Base-by-base conservation (phyloP, 2,113 vertebrate genomes). In the Hemibagrus wyckioides region DNA sequence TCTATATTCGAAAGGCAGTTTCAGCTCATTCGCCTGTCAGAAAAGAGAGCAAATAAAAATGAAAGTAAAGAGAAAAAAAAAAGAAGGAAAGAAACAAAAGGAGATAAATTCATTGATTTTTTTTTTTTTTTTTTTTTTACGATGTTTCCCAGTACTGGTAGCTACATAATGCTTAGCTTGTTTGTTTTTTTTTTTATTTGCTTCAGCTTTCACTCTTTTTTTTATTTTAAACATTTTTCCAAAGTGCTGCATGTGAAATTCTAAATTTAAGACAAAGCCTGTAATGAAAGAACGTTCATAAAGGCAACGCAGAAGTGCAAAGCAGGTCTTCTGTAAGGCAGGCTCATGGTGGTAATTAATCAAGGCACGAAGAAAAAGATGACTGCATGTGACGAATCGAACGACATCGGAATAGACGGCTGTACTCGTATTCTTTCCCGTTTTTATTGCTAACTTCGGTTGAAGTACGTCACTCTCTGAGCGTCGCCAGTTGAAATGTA, bases 1-100 rank as follows among this genome's bases (percentile, higher is more conserved):
- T 94, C 90, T 91, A 90, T 91, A 90, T 91, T 93, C 91, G 86
- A 94, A 95, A 92, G 94, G 94, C 94, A 95, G 94, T 94, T 94
- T 95, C 91, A 94, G 93, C 93, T 94, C 93, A 93, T 92, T 91
- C 88, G 91, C 92, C 87, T n/a, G 91, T 90, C 85, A 85, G 54
- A 93, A 92, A 90, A 90, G 89, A 92, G 82, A 80, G 90, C 86
- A 90, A 91, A 89, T 85, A 80, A 83, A 80, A 83, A 81, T 57
- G 71, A 86, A 86, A 76, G 84, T 91, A 90, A 92, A 92, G 89
- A 89, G n/a, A n/a, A n/a, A n/a, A n/a, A n/a, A n/a, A n/a, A n/a
- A n/a, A n/a, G n/a, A n/a, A n/a, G n/a, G n/a, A 83, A 91, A 80
- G 73, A 59, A 90, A 93, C 93, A 73, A 88, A 88, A 90, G 89